Evolutionary conservation across 2,888 invertebrate genomes (phyloP), one percentile per base, ranked within the genome.

Genomic region (Galerucella calmariensis): DNA sequence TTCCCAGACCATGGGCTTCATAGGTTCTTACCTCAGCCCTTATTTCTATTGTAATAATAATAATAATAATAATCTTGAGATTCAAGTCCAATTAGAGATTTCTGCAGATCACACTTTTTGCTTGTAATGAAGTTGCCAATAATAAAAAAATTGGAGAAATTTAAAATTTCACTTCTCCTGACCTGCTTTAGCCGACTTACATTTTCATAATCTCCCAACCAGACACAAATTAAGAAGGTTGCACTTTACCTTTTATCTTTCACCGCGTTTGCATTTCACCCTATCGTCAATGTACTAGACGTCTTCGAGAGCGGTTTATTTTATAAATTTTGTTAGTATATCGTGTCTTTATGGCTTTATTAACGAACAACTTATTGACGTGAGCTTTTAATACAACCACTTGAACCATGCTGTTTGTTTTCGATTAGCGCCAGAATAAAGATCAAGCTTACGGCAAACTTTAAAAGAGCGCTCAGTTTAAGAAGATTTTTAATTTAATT

Each of bases 171-270:
- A 41, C 27, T 61, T n/a, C 35, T 61, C 61, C 61, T 35, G 61
- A 35, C 61, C 61, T 61, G 61, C 3, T 27, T 14, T 35, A n/a
- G 8, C 11, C 16, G 56, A 1, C 14, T 27, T 0, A n/a, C 61
- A 35, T 61, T 61, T 68, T 80, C 81, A 82, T 84, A 83, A 84
- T 83, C 81, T 81, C 75, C 78, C 70, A 41, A 79, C 81, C 82
- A 83, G 83, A 83, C 83, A 79, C 82, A 82, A 83, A 83, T 84
- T 82, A 82, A 78, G 79, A 79, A 78, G 78, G 75, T 80, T 78
- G 61, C 74, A 72, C 72, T 73, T 67, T 27, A 58, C 70, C 76
- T 79, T 80, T 78, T 74, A 79, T 78, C 79, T 77, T 59, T 53
- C 65, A 75, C 78, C 80, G 79, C 78, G 48, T 63, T 41, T 41